Evolutionary conservation across 2,888 invertebrate species (phyloP), one percentile per base, ranked within the genome.

Genomic region (Syrphus vitripennis): DNA sequence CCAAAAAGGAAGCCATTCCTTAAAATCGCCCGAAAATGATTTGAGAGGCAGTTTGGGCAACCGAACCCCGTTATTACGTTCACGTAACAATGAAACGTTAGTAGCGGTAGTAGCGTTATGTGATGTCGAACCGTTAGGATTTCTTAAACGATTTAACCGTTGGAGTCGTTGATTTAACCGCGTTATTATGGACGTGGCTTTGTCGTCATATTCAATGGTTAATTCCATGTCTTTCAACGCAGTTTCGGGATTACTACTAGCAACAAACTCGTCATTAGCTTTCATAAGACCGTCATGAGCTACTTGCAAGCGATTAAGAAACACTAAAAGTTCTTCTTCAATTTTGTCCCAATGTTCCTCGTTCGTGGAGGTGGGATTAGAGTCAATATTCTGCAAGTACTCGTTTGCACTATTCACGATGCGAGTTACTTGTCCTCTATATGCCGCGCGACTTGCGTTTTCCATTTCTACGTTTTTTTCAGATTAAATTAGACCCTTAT

Each of bases 1-100:
- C 74, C 63, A 74, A 26, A 63, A 63, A 1, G 74, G 50, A 40
- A 74, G 61, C 74, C 61, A 74, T 26, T 63, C 74, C 14, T 24
- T 37, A 29, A 53, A 74, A 24, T 74, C 74, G 1, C 16, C 74
- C 5, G 61, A 61, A 53, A 63, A 74, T 16, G 50, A 50, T 50
- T 74, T 67, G 3, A 67, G 34, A 9, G 40, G 10, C 1, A 75
- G 26, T n/a, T 67, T 75, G n/a, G 34, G 59, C 14, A 70, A 55
- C 4, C 10, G 19, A n/a, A 45, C 45, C 9, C 71, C 71, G 57
- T 50, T 72, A 26, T 6, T 29, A 53, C 21, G 48, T n/a, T 61
- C 61, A 24, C 61, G 34, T 34, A 40, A 74, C 6, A 29, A 14
- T 40, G 16, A 40, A 37, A 29, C 42, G 26, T 40, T 24, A n/a